These are phyloP conservation scores for Lophotis ruficrista DNA, from an alignment of 2,113 vertebrate genomes.

Conservation along the genomic window DNA sequence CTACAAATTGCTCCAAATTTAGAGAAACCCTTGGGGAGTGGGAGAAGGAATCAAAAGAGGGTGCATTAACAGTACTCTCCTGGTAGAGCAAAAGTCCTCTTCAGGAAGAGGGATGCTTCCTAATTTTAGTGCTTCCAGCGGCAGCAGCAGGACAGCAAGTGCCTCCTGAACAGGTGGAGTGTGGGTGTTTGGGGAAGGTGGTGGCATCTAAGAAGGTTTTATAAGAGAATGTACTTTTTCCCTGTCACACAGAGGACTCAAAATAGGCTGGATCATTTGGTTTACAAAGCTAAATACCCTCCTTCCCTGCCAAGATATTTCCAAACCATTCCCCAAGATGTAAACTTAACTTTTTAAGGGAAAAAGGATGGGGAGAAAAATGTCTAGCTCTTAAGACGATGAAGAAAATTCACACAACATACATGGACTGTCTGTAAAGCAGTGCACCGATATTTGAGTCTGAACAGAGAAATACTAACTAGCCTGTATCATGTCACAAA, in stretches of 20 bases:
- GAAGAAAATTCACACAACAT: not conserved
- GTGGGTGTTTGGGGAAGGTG: conserved; percentile 45
- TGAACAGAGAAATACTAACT: not conserved
- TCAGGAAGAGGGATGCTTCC: not conserved
- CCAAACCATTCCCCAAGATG: not conserved
- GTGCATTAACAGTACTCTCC: not conserved
- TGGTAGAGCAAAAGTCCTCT: not conserved
- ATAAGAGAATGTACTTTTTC: not conserved
- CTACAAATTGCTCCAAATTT: not conserved
- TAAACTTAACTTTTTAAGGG: not conserved
- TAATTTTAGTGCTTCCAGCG: conserved; percentile 39
- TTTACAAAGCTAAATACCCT: not conserved
- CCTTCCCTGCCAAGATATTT: not conserved
- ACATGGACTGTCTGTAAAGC: not conserved
- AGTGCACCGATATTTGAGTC: not conserved
- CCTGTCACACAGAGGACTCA: not conserved
- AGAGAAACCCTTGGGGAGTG: not conserved
- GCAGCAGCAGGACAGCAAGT: not conserved
- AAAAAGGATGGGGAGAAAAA: not conserved
- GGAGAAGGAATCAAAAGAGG: not conserved
- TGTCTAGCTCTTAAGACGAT: not conserved
- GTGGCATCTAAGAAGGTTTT: not conserved
- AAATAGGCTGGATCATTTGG: conserved; percentile 24
- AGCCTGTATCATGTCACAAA: not conserved
- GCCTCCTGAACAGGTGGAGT: conserved; percentile 24